Evolutionary conservation across 2,888 invertebrate species (phyloP), one percentile per base, ranked within the genome.

Genomic region (Philhelius pedissequus): DNA sequence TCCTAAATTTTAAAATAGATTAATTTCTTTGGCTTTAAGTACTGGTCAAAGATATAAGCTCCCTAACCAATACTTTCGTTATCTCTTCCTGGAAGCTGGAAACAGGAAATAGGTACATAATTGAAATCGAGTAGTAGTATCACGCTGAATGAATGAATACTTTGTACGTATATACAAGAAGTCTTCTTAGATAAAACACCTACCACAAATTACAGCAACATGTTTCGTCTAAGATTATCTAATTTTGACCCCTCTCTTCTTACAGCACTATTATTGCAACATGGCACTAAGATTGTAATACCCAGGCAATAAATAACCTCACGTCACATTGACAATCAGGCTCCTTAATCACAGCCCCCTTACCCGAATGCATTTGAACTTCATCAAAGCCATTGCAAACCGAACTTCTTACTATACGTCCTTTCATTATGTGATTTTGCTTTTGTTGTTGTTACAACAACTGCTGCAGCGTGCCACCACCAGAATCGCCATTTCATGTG

Each of bases 261-360:
- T 64, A 56, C 9, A 30, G 13, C n/a, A n/a, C 35, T 20, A 20
- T 56, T 56, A 40, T 62, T 62, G 27, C 40, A 62, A 62, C 64
- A 64, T 64, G 25, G 45, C 20, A 64, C 62, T 30, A 27, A 64
- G 45, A 45, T 27, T 48, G 45, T 25, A 60, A 54, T 25, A 25
- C 60, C 68, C 48, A 54, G 48, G 73, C 56, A 77, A 73, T 75
- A 83, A 83, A 83, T 83, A 78, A 83, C 69, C 43, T 83, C 52
- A 70, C n/a, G 74, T 70, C 52, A 70, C 22, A 64, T 70, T 83
- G 83, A 75, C 78, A 83, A 69, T 69, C 82, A 64, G 50, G 48
- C 83, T 78, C 74, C 64, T 70, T 78, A 83, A 70, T 78, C 78
- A 58, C 78, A 60, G 64, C 69, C 50, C 54, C 62, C 73, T 18